Percentiles rank a stretch among this genome's conserved stretches.
Evolutionary conservation across 2,797 vertebrate species (phyloP).

Genomic region (Sebastes miniatus): DNA sequence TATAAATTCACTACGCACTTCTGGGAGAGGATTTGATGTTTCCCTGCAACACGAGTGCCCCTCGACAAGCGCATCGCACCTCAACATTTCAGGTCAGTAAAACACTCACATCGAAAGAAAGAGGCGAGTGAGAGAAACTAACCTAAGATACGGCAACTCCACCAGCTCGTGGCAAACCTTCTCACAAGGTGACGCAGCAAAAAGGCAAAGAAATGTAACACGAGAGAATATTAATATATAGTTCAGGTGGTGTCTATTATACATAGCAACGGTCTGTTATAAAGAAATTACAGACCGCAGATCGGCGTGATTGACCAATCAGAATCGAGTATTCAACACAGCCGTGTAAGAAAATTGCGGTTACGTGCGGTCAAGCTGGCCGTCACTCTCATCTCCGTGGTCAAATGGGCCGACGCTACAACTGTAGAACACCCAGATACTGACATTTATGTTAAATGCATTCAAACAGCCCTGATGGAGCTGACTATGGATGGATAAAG

Average conservation of each 20-base stretch:
- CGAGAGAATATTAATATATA: not conserved
- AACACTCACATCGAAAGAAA: not conserved
- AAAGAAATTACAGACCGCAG: no score
- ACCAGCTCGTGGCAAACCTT: not conserved
- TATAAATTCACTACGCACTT: constrained; percentile 53
- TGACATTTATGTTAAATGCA: no score
- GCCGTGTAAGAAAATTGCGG: no score
- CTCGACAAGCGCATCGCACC: not conserved
- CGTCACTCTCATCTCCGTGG: no score
- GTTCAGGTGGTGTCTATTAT: accelerated
- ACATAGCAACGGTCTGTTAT: no score
- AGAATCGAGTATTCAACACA: no score
- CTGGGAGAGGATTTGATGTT: not conserved
- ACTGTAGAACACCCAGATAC: no score
- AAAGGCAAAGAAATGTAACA: not conserved
- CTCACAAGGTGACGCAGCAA: not conserved
- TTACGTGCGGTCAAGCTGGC: accelerated
- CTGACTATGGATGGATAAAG: accelerated
- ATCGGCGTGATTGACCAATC: no score
- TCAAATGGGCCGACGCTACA: no score
- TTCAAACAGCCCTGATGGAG: no score
- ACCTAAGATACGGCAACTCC: not conserved
- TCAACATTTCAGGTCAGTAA: constrained; percentile 3
- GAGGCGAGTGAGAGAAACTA: not conserved
- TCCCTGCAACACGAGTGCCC: not conserved